Base-by-base conservation (phyloP, 1,140 invertebrate genomes). In the Aleiodes sp. region DNA sequence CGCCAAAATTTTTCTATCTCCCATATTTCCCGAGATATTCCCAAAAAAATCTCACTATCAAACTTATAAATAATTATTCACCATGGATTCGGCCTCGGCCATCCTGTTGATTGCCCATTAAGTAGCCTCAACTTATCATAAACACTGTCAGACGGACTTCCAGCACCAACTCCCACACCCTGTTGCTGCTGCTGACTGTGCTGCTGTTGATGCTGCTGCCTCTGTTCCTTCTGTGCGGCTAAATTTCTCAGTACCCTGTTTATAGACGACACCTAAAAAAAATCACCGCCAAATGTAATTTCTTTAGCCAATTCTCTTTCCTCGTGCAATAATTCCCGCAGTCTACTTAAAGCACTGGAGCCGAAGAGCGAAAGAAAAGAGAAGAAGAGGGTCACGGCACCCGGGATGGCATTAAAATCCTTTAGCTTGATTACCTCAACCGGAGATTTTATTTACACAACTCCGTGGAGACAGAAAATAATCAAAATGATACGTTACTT, bases 201-300 rank as follows among this genome's bases (percentile, higher is more conserved):
- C 43, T 77, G 81, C 69, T 77, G 83, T 70, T 78, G 85, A 61
- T 70, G 79, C 60, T 39, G 87, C 57, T 81, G 75, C 66, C 89
- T 89, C 75, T 92, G 92, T 78, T 96, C 94, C 76, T 96, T 98
- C 82, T 97, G 94, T 4, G 95, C 94, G 0, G 96, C 94, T 64
- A 99, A 88, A 86, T 98, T 98, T 41, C 97, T 90, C 70, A 99
- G 87, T n/a, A 99, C 97, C 73, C 97, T 93, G 87, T 98, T 98
- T 76, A 98, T 99, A n/a, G 96, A 98, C 6, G 97, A 99, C 39
- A 98, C 96, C 96, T 98, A 60, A 24, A 63, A 57, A 33, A 14
- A 46, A n/a, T n/a, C n/a, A n/a, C n/a, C 8, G 2, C 46, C 14
- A 56, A 2, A 59, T n/a, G 28, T 26, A 59, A 59, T 59, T 26